Evolutionary conservation across 2,888 invertebrate species (phyloP).

Genomic region (Stenchaetothrips biformis): DNA sequence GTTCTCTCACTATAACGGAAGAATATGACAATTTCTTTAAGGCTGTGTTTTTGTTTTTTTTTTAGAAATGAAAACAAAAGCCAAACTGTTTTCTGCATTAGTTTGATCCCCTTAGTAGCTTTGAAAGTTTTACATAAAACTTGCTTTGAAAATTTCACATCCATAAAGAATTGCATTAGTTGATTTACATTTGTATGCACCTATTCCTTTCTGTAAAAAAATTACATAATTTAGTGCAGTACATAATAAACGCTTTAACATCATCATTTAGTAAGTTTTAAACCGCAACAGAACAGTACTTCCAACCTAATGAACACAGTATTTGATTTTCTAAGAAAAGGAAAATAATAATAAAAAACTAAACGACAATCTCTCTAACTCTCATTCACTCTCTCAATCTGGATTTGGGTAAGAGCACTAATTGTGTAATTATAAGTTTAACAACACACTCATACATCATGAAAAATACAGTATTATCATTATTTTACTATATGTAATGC

Average conservation of each 20-base stretch:
- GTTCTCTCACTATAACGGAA: conserved; percentile 21
- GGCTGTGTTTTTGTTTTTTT: background rate
- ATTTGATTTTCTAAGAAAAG: conserved; percentile 21
- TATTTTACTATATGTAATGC: conserved; percentile 16
- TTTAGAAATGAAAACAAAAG: conserved; percentile 1
- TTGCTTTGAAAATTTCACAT: background rate
- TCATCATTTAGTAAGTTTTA: conserved; percentile 23
- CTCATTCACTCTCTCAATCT: conserved; percentile 17
- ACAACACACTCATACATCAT: conserved; percentile 25
- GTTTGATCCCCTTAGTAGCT: background rate
- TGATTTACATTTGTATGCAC: background rate
- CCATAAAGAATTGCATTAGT: conserved; percentile 1
- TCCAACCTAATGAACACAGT: conserved; percentile 15
- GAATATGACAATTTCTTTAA: conserved; percentile 10
- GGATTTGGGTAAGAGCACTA: conserved; percentile 22
- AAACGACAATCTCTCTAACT: conserved; percentile 14
- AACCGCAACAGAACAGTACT: conserved; percentile 20
- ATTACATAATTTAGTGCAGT: conserved; percentile 24
- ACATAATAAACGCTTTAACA: conserved; percentile 13
- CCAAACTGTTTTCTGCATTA: background rate
- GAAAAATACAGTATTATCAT: conserved; percentile 25
- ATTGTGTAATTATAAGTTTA: conserved; percentile 14
- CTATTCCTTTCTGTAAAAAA: conserved; percentile 9
- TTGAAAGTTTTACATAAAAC: background rate
- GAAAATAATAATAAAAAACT: conserved; percentile 22